Evolutionary conservation across 2,113 vertebrate species (phyloP).

Genomic region (Sphyrna mokarran): DNA sequence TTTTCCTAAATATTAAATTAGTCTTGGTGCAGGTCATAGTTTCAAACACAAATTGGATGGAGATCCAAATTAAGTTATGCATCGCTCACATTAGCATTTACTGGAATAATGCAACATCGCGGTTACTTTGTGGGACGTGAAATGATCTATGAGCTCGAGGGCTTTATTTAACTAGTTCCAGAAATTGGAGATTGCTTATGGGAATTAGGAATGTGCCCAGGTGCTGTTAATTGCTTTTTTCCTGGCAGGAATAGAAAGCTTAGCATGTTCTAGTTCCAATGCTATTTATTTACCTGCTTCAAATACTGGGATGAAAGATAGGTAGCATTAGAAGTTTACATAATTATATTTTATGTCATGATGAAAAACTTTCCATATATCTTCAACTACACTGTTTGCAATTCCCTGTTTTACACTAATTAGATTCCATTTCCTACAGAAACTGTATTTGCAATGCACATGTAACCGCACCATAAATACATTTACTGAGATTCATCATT

Average conservation of each 20-base stretch:
- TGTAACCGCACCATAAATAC: neutral
- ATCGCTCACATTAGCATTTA: neutral
- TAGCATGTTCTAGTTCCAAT: neutral
- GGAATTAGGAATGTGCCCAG: neutral
- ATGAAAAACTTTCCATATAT: neutral
- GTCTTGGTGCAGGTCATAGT: neutral
- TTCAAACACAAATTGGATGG: neutral
- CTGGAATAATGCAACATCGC: constrained; percentile 16
- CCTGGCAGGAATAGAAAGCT: neutral
- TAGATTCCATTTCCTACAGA: neutral
- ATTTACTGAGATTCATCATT: neutral
- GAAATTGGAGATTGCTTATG: constrained; percentile 22
- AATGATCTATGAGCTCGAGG: neutral
- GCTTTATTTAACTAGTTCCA: constrained; percentile 15
- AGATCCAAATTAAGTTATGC: neutral
- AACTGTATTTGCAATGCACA: neutral
- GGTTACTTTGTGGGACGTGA: neutral
- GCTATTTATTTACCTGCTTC: neutral
- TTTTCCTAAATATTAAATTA: neutral
- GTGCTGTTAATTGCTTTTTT: constrained; percentile 12
- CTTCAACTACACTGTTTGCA: neutral
- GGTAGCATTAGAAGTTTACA: neutral
- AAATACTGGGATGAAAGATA: neutral
- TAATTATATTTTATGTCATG: neutral
- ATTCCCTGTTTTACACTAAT: neutral